phyloP scores from a whole-genome alignment of 2,797 vertebrate species.

The Poeciliopsis turneri region DNA sequence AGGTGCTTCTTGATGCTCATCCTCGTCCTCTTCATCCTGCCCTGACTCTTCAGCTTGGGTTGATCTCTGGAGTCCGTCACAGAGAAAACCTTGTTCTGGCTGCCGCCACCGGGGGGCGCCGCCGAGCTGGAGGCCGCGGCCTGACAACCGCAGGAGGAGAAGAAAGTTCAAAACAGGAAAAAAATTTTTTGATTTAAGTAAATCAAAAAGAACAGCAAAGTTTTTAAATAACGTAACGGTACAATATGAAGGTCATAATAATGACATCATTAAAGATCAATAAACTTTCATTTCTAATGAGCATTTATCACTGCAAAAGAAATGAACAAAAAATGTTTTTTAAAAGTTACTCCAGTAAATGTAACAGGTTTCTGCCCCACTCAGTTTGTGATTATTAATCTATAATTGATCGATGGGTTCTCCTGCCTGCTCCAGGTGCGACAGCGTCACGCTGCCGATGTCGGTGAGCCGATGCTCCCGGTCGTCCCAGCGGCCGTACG shows the following conservation, averaged over 20 bases:
- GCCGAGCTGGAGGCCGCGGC: slow-evolving; percentile 8
- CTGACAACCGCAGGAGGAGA: slow-evolving; percentile 36
- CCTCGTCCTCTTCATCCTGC: slow-evolving; percentile 77
- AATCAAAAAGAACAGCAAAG: background rate
- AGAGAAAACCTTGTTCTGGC: slow-evolving; percentile 24
- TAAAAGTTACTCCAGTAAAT: too few species aligned
- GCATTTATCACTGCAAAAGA: too few species aligned
- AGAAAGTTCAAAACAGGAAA: background rate
- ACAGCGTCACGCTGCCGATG: slow-evolving; percentile 89
- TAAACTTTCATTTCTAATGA: too few species aligned
- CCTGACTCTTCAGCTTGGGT: slow-evolving; percentile 85
- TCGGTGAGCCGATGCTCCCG: slow-evolving; percentile 91
- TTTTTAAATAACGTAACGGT: too few species aligned
- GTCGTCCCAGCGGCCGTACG: slow-evolving; percentile 96
- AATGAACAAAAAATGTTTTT: too few species aligned
- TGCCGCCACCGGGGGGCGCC: slow-evolving; percentile 27
- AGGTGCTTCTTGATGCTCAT: slow-evolving; percentile 89
- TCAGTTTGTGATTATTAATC: too few species aligned
- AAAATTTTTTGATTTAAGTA: background rate
- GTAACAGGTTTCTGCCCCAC: too few species aligned
- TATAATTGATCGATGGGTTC: background rate
- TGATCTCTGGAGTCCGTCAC: slow-evolving; percentile 73
- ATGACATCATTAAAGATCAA: too few species aligned
- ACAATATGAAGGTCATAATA: too few species aligned
- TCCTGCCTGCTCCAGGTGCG: slow-evolving; percentile 57